Percentiles rank a stretch among this genome's conserved stretches.
Evolutionary conservation across 2,113 vertebrate species (phyloP).

Genomic region (Plestiodon gilberti): DNA sequence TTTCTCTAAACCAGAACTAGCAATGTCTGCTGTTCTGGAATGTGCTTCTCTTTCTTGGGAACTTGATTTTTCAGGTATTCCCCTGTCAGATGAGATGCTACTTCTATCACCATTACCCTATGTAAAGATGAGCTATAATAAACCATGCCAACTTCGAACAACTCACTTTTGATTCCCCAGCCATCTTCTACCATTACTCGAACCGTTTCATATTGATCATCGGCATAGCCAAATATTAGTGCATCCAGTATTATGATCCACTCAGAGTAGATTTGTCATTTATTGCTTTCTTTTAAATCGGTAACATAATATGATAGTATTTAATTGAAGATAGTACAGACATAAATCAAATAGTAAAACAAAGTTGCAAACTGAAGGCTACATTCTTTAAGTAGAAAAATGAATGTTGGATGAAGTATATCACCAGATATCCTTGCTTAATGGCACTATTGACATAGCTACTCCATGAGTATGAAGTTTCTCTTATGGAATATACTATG

Average conservation of each 20-base stretch:
- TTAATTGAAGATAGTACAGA: background rate
- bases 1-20: background rate
- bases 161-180: background rate
- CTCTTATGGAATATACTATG: background rate
- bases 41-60: background rate
- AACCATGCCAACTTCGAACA: background rate
- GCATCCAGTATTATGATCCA: background rate
- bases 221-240: background rate
- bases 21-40: background rate
- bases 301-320: background rate
- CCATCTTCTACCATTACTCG: background rate
- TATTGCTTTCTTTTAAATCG: background rate
- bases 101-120: too few species aligned
- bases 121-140: background rate
- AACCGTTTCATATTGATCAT: background rate
- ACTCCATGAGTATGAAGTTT: background rate
- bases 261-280: background rate
- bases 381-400: background rate
- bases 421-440: background rate
- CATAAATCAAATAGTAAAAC: conserved; percentile 16
- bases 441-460: background rate
- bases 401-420: background rate
- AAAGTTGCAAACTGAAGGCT: background rate
- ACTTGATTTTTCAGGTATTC: background rate
- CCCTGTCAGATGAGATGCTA: too few species aligned